A percentile compares a stretch with the other conserved stretches of the same genome.
Conservation (phyloP, 2,113 vertebrate species). For the Dolichallabes microphthalmus region DNA sequence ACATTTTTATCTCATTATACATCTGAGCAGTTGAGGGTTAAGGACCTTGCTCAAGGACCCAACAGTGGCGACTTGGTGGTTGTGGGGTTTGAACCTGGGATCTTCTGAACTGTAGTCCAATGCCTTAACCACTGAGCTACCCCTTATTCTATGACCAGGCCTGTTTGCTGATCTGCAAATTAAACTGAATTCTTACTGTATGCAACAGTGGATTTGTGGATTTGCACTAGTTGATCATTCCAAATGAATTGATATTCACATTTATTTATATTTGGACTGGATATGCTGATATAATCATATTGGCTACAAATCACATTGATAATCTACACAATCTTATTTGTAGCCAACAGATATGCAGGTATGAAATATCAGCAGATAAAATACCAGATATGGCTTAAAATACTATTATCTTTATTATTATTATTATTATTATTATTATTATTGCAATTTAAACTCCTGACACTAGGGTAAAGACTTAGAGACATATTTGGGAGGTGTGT, state of each 20-base stretch:
- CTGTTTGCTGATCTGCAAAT: not conserved
- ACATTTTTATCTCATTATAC: no score
- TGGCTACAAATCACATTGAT: not conserved
- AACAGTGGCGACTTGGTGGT: no score
- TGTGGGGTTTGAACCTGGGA: no score
- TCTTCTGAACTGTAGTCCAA: no score
- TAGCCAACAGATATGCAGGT: not conserved
- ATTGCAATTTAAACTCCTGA: not conserved
- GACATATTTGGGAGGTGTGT: not conserved
- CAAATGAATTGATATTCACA: not conserved
- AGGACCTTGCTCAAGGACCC: no score
- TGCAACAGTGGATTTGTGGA: not conserved
- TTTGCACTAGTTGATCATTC: not conserved
- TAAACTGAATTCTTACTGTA: not conserved
- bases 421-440: not conserved
- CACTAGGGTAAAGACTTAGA: not conserved
- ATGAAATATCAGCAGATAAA: not conserved
- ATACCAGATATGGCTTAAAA: not conserved
- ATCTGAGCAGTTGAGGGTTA: no score
- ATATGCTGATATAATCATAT: not conserved
- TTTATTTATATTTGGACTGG: not conserved
- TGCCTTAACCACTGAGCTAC: no score
- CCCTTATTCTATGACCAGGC: constrained; percentile 8
- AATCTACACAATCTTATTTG: not conserved
- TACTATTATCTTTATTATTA: not conserved